Percentiles rank a stretch among this genome's conserved stretches.
Evolutionary conservation across 2,888 invertebrate species (phyloP).

Genomic region (Elegia similella): DNA sequence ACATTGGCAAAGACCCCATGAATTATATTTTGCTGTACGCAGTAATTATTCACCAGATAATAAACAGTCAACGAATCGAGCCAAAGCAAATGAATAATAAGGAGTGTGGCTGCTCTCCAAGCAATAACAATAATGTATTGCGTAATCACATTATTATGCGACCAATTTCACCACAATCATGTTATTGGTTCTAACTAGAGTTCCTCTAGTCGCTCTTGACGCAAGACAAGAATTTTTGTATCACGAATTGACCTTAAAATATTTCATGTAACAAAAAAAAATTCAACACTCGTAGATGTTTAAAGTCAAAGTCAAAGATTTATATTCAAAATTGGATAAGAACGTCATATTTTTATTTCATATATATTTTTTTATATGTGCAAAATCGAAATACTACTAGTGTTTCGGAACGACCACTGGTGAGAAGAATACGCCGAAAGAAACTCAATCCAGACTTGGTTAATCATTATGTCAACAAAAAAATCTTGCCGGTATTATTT

Average conservation of each 20-base stretch:
- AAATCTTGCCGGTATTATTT: too few relatives aligned
- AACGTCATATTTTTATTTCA: too few relatives aligned
- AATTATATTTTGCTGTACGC: neutral
- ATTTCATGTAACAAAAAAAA: too few relatives aligned
- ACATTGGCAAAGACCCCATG: neutral
- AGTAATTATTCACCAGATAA: constrained; percentile 13
- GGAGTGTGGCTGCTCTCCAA: constrained; percentile 14
- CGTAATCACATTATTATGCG: constrained; percentile 11
- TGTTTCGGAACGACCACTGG: too few relatives aligned
- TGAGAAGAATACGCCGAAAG: too few relatives aligned
- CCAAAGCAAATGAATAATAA: constrained; percentile 8
- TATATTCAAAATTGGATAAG: too few relatives aligned
- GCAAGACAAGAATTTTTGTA: neutral
- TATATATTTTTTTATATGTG: too few relatives aligned
- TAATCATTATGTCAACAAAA: too few relatives aligned
- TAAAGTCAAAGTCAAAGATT: too few relatives aligned
- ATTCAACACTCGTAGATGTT: too few relatives aligned
- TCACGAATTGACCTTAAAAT: neutral
- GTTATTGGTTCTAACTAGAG: neutral
- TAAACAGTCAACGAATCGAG: constrained; percentile 3
- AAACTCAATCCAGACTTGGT: too few relatives aligned
- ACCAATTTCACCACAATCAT: neutral
- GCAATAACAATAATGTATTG: constrained; percentile 12
- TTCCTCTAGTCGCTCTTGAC: neutral
- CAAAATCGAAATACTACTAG: too few relatives aligned